phyloP scores from a whole-genome alignment of 2,888 invertebrate species.

The Petrophora chlorosata region DNA sequence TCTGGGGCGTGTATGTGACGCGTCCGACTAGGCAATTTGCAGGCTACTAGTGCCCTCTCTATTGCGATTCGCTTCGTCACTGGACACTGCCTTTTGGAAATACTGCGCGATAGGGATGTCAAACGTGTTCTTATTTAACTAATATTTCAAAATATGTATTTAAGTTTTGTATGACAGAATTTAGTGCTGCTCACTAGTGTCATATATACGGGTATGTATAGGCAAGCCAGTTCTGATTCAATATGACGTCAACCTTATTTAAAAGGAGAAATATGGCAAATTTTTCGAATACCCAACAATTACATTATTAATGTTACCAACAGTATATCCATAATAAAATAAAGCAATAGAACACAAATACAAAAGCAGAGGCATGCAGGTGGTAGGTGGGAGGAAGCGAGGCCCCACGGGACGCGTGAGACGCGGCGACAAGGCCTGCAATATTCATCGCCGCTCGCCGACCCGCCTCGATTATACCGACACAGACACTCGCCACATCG shows the following conservation, averaged over 20 bases:
- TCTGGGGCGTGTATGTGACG: slow-evolving; percentile 32
- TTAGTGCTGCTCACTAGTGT: too few relatives aligned
- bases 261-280: too few relatives aligned
- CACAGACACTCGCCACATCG: slow-evolving; percentile 32
- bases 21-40: slow-evolving; percentile 38
- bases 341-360: neutral
- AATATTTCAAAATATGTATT: neutral
- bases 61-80: slow-evolving; percentile 32
- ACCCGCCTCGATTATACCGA: slow-evolving; percentile 53
- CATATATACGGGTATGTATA: too few relatives aligned
- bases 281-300: too few relatives aligned
- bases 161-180: neutral
- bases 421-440: slow-evolving; percentile 64
- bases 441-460: slow-evolving; percentile 70
- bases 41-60: slow-evolving; percentile 32
- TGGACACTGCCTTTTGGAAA: slow-evolving; percentile 36
- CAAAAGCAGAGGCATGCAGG: slow-evolving; percentile 3
- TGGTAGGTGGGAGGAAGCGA: slow-evolving; percentile 14
- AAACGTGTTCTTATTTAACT: neutral
- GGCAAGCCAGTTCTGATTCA: too few relatives aligned
- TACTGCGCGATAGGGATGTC: slow-evolving; percentile 22
- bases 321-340: too few relatives aligned
- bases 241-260: too few relatives aligned
- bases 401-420: slow-evolving; percentile 49
- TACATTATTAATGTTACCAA: too few relatives aligned